Conservation (phyloP, 2,113 vertebrate species). For the Zapus hudsonius region DNA sequence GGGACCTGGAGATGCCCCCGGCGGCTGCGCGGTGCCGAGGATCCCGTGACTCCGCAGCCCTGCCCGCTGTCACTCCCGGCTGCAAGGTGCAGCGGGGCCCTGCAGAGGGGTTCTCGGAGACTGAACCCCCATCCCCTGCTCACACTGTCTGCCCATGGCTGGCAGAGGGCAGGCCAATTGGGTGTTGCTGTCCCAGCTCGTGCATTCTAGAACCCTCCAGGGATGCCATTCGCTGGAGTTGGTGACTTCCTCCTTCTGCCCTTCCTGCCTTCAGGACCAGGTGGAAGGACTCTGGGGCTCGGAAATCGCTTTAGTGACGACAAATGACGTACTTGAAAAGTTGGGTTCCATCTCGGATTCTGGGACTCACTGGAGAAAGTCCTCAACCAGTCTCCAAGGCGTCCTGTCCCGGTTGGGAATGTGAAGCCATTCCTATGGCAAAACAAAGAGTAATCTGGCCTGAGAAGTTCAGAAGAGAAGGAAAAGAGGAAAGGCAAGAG, state of each 20-base stretch:
- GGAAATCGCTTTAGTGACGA: not conserved
- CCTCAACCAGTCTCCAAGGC: not conserved
- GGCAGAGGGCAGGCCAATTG: not conserved
- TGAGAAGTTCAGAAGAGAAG: not conserved
- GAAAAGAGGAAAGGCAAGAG: not conserved
- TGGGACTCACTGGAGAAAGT: not conserved
- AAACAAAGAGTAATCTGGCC: not conserved
- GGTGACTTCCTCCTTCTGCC: not conserved
- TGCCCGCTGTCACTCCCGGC: too few species aligned
- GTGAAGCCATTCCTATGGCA: not conserved
- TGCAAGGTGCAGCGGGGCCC: too few species aligned
- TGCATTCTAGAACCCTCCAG: not conserved
- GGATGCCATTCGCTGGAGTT: too few species aligned
- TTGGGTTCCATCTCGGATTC: not conserved
- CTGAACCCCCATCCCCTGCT: not conserved
- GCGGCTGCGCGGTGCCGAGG: slow-evolving; percentile 21
- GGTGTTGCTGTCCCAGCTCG: not conserved
- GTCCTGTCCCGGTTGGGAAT: not conserved
- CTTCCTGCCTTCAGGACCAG: not conserved
- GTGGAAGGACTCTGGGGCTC: not conserved
- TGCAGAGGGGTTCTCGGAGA: not conserved
- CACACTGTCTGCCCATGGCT: not conserved
- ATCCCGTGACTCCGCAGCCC: too few species aligned
- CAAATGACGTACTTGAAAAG: not conserved
- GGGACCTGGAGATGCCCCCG: not conserved